Conservation (phyloP, 2,113 vertebrate genomes). For the Xenopus borealis region DNA sequence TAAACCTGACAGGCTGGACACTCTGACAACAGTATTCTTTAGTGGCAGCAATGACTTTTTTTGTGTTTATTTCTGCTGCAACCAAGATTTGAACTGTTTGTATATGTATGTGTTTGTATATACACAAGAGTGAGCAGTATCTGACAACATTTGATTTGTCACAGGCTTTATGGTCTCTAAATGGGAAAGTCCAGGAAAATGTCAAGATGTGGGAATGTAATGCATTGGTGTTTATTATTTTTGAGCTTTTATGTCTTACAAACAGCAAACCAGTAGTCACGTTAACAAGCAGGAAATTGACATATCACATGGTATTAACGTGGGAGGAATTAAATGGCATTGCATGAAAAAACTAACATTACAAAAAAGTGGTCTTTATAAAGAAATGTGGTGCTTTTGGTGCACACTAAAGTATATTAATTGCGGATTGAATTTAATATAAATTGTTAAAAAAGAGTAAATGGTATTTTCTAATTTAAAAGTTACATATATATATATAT, state of each 20-base stretch:
- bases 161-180: slow-evolving; percentile 45
- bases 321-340: slow-evolving; percentile 5
- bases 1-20: slow-evolving; percentile 46
- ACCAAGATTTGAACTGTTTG: slow-evolving; percentile 56
- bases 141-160: slow-evolving; percentile 52
- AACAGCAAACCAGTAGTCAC: slow-evolving; percentile 21
- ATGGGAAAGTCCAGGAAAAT: slow-evolving; percentile 48
- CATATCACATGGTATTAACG: slow-evolving; percentile 30
- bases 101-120: slow-evolving; percentile 55
- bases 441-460: too few species aligned
- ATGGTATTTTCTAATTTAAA: too few species aligned
- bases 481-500: too few species aligned
- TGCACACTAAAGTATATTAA: too few species aligned
- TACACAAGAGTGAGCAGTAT: slow-evolving; percentile 51
- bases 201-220: slow-evolving; percentile 34
- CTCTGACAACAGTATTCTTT: slow-evolving; percentile 49
- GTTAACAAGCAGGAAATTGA: slow-evolving; percentile 42
- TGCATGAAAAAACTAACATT: not conserved
- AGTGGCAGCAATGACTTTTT: slow-evolving; percentile 53
- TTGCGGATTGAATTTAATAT: too few species aligned
- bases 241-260: slow-evolving; percentile 26
- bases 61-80: slow-evolving; percentile 53
- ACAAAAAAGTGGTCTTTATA: too few species aligned
- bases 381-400: too few species aligned
- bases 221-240: slow-evolving; percentile 40